Evolutionary conservation across 2,888 invertebrate species (phyloP).

Genomic region (Sussaba pulchella): DNA sequence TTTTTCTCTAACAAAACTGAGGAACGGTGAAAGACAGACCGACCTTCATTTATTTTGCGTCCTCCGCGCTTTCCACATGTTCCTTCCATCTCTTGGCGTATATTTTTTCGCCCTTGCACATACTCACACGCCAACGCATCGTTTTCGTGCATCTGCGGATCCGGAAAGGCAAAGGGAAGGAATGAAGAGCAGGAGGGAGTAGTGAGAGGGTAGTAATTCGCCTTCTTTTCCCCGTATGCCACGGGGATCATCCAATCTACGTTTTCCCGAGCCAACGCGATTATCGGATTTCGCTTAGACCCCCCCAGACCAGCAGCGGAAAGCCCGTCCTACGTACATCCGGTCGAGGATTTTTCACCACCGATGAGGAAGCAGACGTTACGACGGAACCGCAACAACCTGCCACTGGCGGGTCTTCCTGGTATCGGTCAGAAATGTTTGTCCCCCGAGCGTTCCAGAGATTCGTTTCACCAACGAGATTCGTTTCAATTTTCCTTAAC

Average conservation of each 20-base stretch:
- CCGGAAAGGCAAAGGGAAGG: neutral
- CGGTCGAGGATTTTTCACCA: constrained; percentile 22
- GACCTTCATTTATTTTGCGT: constrained; percentile 63
- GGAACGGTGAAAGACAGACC: constrained; percentile 13
- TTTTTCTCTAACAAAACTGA: neutral
- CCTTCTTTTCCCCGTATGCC: constrained; percentile 57
- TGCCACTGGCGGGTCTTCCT: constrained; percentile 7
- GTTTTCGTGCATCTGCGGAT: neutral
- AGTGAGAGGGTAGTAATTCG: constrained; percentile 41
- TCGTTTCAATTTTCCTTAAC: constrained; percentile 70
- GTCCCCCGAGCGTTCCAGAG: constrained; percentile 1
- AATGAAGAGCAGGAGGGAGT: neutral
- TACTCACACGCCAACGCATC: too few species aligned
- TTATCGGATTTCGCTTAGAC: constrained; percentile 81
- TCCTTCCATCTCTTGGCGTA: constrained; percentile 58
- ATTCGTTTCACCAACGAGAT: constrained; percentile 49
- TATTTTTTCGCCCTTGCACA: constrained; percentile 16
- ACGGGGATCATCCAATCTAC: constrained; percentile 70
- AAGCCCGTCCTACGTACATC: constrained; percentile 22
- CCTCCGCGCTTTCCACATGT: constrained; percentile 60
- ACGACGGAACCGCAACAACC: constrained; percentile 47
- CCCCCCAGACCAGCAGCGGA: constrained; percentile 52
- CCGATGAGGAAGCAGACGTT: constrained; percentile 23
- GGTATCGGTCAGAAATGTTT: constrained; percentile 54
- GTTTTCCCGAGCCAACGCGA: constrained; percentile 71